Evolutionary conservation across 1,140 invertebrate species (phyloP).

Genomic region (Brachystomella parvula): DNA sequence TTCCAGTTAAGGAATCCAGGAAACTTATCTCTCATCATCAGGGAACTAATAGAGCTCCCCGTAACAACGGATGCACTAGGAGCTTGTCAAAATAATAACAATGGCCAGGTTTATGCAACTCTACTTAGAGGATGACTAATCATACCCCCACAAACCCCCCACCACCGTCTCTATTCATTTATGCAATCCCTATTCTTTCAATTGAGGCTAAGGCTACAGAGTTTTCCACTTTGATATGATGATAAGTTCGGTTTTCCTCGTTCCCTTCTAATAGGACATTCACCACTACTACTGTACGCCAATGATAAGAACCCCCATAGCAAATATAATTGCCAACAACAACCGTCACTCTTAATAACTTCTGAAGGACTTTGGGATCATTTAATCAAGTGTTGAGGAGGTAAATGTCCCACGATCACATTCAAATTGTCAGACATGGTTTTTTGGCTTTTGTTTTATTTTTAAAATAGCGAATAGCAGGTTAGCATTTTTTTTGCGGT

Average conservation of each 20-base stretch:
- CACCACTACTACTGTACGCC: background rate
- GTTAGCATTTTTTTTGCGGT: no score
- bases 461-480: no score
- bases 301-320: background rate
- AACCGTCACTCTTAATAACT: background rate
- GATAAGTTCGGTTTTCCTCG: background rate
- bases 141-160: no score
- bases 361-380: background rate
- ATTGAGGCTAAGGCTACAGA: background rate
- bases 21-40: background rate
- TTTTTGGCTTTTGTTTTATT: background rate
- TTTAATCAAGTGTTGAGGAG: background rate
- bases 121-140: no score
- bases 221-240: background rate
- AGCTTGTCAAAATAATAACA: background rate
- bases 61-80: no score
- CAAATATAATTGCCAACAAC: background rate
- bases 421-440: background rate
- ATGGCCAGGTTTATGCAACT: background rate
- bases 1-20: conserved; percentile 3
- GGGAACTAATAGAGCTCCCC: background rate
- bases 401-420: background rate
- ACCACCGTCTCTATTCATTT: background rate
- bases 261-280: background rate
- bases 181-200: background rate